These are phyloP conservation scores for Busseola fusca DNA, from an alignment of 2,888 invertebrate species.

Conservation along the genomic window DNA sequence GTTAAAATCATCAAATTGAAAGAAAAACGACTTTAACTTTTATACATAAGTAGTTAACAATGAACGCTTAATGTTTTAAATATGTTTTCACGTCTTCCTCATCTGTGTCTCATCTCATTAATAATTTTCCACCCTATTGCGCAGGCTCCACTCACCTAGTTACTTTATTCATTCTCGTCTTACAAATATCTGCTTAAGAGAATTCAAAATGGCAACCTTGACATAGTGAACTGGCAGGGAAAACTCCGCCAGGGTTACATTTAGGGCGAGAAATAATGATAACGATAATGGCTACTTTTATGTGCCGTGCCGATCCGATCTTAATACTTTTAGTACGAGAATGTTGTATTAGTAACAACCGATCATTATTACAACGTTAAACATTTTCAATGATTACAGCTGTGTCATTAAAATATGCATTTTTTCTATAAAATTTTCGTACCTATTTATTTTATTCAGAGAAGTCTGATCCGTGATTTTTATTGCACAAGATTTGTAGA, in stretches of 20 bases:
- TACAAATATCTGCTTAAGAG: conserved; percentile 9
- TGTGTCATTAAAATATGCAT: not conserved
- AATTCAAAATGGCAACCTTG: conserved; percentile 38
- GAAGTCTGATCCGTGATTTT: not conserved
- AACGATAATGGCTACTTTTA: conserved; percentile 45
- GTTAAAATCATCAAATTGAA: not conserved
- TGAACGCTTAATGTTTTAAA: not conserved
- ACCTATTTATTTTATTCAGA: not conserved
- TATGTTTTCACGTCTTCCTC: not conserved
- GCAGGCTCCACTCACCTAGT: not conserved
- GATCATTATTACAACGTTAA: not conserved
- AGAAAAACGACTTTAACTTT: not conserved
- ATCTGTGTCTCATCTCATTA: not conserved
- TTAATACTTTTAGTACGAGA: conserved; percentile 31
- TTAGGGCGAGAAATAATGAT: conserved; percentile 49
- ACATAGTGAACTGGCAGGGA: conserved; percentile 29
- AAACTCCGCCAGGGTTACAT: conserved; percentile 18
- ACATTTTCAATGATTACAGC: not conserved
- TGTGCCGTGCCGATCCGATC: conserved; percentile 34
- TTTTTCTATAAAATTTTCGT: not conserved
- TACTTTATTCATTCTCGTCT: not conserved
- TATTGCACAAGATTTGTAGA: not conserved
- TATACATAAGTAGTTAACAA: not conserved
- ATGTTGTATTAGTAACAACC: conserved; percentile 24
- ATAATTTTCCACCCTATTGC: not conserved